A percentile compares a stretch with the other conserved stretches of the same genome.
Evolutionary conservation across 2,888 invertebrate genomes (phyloP).

Genomic region (Ophion slaviceki): DNA sequence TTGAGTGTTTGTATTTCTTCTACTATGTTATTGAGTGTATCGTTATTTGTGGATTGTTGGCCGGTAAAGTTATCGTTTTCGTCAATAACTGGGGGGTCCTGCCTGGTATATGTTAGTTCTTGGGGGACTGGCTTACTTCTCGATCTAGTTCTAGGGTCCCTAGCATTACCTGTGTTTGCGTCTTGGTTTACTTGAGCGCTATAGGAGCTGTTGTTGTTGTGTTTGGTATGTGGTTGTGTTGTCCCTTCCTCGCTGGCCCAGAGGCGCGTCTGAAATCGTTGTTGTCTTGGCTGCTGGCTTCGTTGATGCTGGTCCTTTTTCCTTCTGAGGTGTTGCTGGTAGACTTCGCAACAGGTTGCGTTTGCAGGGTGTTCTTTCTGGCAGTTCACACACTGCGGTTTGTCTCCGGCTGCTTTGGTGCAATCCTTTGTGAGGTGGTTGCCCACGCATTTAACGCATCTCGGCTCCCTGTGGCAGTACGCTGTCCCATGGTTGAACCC

Average conservation of each 20-base stretch:
- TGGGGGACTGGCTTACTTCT: neutral
- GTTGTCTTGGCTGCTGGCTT: neutral
- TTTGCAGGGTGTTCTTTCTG: conserved; percentile 69
- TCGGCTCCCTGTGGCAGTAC: conserved; percentile 63
- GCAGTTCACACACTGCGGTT: conserved; percentile 72
- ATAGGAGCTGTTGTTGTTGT: too few species aligned
- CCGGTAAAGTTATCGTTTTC: neutral
- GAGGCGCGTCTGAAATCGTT: neutral
- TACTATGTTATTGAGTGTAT: neutral
- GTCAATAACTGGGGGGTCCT: neutral
- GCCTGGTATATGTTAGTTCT: too few species aligned
- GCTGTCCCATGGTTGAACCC: conserved; percentile 70
- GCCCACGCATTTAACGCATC: conserved; percentile 68
- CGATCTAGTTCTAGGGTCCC: neutral
- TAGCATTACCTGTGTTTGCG: neutral
- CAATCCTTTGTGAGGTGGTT: conserved; percentile 70
- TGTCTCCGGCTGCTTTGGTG: conserved; percentile 54
- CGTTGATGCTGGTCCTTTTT: neutral
- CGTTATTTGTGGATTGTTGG: neutral
- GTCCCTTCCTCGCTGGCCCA: too few species aligned
- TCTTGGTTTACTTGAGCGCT: too few species aligned
- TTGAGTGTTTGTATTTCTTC: conserved; percentile 6
- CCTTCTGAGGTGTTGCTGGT: conserved; percentile 51
- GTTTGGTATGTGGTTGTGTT: too few species aligned
- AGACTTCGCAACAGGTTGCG: conserved; percentile 62